Evolutionary conservation across 92 coral and sea anemone genomes (phyloP).

Genomic region (Actinernus sp.): DNA sequence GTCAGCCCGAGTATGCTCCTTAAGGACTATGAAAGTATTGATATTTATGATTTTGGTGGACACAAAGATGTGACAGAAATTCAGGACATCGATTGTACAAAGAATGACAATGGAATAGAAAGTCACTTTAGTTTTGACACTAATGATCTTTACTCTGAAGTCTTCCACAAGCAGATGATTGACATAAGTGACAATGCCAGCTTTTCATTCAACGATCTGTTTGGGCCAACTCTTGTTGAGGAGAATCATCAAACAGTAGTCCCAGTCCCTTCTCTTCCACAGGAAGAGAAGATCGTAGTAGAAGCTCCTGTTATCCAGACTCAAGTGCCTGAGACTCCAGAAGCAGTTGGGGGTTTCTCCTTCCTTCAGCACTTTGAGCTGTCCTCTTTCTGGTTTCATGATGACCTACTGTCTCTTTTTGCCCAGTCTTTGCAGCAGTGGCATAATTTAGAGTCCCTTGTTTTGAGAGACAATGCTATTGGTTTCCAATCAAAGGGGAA

Average conservation of each 20-base stretch:
- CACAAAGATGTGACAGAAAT: conserved; percentile 36
- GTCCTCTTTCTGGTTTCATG: conserved; percentile 44
- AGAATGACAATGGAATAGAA: conserved; percentile 3
- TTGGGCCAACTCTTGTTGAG: conserved; percentile 21
- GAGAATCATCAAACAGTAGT: conserved; percentile 12
- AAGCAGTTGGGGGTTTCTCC: conserved; percentile 59
- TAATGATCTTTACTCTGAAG: conserved; percentile 38
- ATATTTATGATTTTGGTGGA: conserved; percentile 35
- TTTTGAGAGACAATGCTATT: conserved; percentile 44
- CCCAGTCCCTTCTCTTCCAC: not conserved
- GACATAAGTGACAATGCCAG: conserved; percentile 39
- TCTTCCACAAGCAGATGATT: conserved; percentile 34
- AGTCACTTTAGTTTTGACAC: conserved; percentile 21
- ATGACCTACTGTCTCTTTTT: conserved; percentile 28
- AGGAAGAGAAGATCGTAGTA: conserved; percentile 4
- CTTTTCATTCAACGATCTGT: conserved; percentile 30
- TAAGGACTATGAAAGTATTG: conserved; percentile 35
- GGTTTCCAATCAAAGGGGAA: conserved; percentile 47
- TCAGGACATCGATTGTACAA: conserved; percentile 17
- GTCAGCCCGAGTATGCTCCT: conserved; percentile 19
- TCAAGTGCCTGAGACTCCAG: conserved; percentile 45
- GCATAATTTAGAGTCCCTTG: conserved; percentile 41
- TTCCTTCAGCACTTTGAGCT: conserved; percentile 52
- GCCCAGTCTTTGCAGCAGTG: conserved; percentile 40
- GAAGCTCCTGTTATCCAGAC: conserved; percentile 2